phyloP scores from a whole-genome alignment of 1,140 invertebrate genomes.

The Proctacanthus coquilletti region DNA sequence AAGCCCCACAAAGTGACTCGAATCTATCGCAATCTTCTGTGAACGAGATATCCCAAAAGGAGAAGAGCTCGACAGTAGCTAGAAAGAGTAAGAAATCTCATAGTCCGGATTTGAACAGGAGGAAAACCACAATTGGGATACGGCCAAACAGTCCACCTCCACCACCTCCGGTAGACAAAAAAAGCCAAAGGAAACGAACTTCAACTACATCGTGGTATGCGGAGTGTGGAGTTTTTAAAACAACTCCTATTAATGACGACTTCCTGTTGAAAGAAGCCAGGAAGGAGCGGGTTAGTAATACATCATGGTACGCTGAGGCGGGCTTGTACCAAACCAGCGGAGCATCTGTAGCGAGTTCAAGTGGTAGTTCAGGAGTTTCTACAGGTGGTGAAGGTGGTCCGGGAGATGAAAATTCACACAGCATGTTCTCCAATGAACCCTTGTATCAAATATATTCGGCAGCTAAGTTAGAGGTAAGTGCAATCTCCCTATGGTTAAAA shows the following conservation, averaged over 20 bases:
- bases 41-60: constrained; percentile 3
- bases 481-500: too few species aligned
- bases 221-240: constrained; percentile 35
- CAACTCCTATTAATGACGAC: constrained; percentile 6
- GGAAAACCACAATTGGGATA: constrained; percentile 18
- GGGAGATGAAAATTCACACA: constrained; percentile 28
- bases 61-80: constrained; percentile 18
- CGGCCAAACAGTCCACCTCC: constrained; percentile 28
- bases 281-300: constrained; percentile 9
- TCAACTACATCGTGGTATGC: constrained; percentile 34
- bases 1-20: constrained; percentile 7
- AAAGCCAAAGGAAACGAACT: constrained; percentile 6
- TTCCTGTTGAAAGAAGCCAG: neutral
- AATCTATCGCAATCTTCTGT: constrained; percentile 10
- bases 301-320: constrained; percentile 44
- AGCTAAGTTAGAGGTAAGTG: constrained; percentile 50
- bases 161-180: constrained; percentile 19
- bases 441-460: constrained; percentile 83
- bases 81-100: constrained; percentile 21
- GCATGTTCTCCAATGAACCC: constrained; percentile 54
- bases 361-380: constrained; percentile 28
- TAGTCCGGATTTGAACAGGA: constrained; percentile 11
- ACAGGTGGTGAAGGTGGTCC: constrained; percentile 26
- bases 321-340: constrained; percentile 43
- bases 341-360: constrained; percentile 26